Percentiles rank a stretch among this genome's conserved stretches.
phyloP scores from a whole-genome alignment of 2,888 invertebrate genomes.

The Tenthredo notha region DNA sequence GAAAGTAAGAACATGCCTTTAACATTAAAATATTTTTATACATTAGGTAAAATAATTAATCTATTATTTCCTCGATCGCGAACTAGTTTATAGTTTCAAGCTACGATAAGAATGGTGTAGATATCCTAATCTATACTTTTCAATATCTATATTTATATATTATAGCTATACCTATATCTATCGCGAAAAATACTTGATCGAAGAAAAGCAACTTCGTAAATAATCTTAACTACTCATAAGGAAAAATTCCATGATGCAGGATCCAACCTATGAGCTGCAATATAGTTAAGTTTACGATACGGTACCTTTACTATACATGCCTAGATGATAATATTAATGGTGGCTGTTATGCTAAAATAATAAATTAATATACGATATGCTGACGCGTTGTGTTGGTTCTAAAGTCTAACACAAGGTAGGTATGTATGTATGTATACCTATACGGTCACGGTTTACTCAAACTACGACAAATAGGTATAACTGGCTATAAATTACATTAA shows the following conservation, averaged over 20 bases:
- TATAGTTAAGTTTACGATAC: not conserved
- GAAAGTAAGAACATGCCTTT: not conserved
- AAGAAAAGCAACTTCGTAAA: not conserved
- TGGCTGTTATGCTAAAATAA: conserved; percentile 37
- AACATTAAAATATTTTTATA: not conserved
- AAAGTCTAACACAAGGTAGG: not conserved
- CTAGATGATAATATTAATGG: conserved; percentile 27
- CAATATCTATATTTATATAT: not conserved
- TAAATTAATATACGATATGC: conserved; percentile 37
- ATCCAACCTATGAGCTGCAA: not conserved
- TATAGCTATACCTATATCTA: not conserved
- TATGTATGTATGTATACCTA: not conserved
- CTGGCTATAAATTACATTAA: conserved; percentile 42
- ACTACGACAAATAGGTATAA: conserved; percentile 37
- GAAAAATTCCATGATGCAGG: not conserved
- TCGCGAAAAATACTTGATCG: not conserved
- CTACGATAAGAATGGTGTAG: not conserved
- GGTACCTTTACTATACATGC: not conserved
- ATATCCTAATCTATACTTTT: not conserved
- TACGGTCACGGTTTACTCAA: not conserved
- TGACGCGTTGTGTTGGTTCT: not conserved
- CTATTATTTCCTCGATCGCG: not conserved
- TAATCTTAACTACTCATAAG: not conserved
- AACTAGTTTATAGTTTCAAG: not conserved
- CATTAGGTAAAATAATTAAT: not conserved